Conservation (phyloP, 2,113 vertebrate genomes). For the Perccottus glenii region DNA sequence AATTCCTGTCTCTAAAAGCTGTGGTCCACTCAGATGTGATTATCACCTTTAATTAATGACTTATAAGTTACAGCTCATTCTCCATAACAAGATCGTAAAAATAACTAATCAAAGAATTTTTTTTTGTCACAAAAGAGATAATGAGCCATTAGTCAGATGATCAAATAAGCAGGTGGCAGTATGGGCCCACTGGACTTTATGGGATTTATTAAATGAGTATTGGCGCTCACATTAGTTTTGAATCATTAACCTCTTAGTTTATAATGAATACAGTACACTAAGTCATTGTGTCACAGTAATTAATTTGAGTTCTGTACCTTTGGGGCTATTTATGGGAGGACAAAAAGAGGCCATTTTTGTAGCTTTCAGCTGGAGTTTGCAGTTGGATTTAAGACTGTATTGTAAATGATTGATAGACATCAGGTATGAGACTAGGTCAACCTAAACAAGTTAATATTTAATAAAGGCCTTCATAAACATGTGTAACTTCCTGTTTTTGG, state of each 20-base stretch:
- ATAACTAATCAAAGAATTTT: slow-evolving; percentile 20
- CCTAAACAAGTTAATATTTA: too few species aligned
- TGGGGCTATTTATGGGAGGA: neutral
- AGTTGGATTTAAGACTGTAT: too few species aligned
- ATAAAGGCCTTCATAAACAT: too few species aligned
- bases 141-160: slow-evolving; percentile 39
- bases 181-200: slow-evolving; percentile 15
- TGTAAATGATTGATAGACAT: too few species aligned
- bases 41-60: slow-evolving; percentile 28
- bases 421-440: too few species aligned
- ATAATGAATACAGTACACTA: neutral
- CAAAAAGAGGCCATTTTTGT: neutral
- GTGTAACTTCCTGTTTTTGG: too few species aligned
- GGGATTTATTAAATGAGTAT: slow-evolving; percentile 24
- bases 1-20: slow-evolving; percentile 15
- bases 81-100: slow-evolving; percentile 19
- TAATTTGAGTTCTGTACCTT: neutral
- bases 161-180: neutral
- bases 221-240: slow-evolving; percentile 20
- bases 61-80: slow-evolving; percentile 14
- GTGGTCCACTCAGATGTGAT: slow-evolving; percentile 14
- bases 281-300: neutral
- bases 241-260: slow-evolving; percentile 6
- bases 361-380: neutral
- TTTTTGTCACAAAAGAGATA: slow-evolving; percentile 24